A percentile compares a stretch with the other conserved stretches of the same genome.
Conservation (phyloP, 1,140 invertebrate species). For the Oreohelix idahoensis region DNA sequence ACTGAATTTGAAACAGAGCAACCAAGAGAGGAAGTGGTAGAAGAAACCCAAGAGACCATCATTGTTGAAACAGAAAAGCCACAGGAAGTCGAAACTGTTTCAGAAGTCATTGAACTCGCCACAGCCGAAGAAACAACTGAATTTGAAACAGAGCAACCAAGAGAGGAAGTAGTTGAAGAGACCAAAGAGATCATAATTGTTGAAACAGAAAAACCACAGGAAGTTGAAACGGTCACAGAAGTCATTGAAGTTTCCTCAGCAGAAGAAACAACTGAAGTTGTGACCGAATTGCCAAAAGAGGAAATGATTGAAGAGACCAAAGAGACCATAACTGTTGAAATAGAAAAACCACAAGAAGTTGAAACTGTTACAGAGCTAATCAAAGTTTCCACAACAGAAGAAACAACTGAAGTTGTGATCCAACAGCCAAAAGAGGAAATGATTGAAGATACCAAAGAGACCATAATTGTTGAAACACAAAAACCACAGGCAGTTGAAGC, state of each 20-base stretch:
- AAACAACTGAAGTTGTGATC: constrained; percentile 39
- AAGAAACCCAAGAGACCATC: constrained; percentile 38
- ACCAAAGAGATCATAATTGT: constrained; percentile 45
- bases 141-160: constrained; percentile 8
- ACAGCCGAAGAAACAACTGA: constrained; percentile 37
- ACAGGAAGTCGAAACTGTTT: constrained; percentile 31
- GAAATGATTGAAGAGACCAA: constrained; percentile 36
- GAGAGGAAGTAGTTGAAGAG: constrained; percentile 44
- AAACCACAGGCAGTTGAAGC: constrained; percentile 34
- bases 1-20: constrained; percentile 30
- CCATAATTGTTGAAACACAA: constrained; percentile 30
- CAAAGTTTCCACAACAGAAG: constrained; percentile 39
- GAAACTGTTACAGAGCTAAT: constrained; percentile 30
- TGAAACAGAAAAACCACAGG: constrained; percentile 45
- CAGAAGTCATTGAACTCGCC: constrained; percentile 19
- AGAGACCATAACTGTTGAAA: constrained; percentile 39
- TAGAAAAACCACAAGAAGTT: constrained; percentile 37
- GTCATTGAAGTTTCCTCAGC: constrained; percentile 1
- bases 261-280: constrained; percentile 21
- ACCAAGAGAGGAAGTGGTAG: constrained; percentile 35
- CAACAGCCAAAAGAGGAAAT: constrained; percentile 40
- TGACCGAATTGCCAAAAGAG: constrained; percentile 34
- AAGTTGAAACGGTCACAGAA: constrained; percentile 43
- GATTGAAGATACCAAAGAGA: constrained; percentile 38
- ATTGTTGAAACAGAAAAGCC: constrained; percentile 32